A percentile compares a stretch with the other conserved stretches of the same genome.
Conservation (phyloP, 2,888 invertebrate genomes). For the Cancer borealis region DNA sequence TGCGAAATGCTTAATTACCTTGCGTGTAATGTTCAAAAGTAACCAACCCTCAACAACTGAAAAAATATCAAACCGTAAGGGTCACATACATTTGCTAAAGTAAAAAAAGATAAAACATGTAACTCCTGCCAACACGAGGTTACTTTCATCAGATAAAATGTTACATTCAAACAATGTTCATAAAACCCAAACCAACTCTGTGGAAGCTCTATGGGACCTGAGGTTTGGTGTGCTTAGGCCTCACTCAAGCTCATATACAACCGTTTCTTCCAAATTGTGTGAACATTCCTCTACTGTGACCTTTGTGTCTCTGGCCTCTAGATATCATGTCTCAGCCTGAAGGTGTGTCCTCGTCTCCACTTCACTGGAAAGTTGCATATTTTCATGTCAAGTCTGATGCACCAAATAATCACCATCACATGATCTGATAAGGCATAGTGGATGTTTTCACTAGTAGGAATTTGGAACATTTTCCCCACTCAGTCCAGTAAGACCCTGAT, state of each 20-base stretch:
- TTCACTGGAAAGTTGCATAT: background rate
- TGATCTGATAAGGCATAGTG: background rate
- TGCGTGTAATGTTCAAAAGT: slow-evolving; percentile 3
- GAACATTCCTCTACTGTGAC: background rate
- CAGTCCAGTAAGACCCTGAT: background rate
- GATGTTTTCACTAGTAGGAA: background rate
- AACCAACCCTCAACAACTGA: slow-evolving; percentile 12
- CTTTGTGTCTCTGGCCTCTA: slow-evolving; percentile 5
- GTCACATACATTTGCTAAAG: background rate
- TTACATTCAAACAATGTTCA: background rate
- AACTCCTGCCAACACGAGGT: background rate
- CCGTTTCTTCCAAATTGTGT: background rate
- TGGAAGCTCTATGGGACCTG: slow-evolving; percentile 31
- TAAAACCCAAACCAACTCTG: background rate
- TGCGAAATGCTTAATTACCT: background rate
- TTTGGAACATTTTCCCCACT: background rate
- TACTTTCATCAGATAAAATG: background rate
- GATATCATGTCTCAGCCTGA: background rate
- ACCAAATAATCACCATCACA: background rate
- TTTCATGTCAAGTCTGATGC: background rate
- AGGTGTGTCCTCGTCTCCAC: background rate
- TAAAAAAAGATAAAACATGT: background rate
- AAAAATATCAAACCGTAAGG: background rate
- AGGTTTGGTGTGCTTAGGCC: slow-evolving; percentile 6
- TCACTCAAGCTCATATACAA: slow-evolving; percentile 1